A percentile compares a stretch with the other conserved stretches of the same genome.
These are phyloP conservation scores for Nesogale talazaci DNA, from an alignment of 2,113 vertebrate genomes.

Conservation along the genomic window DNA sequence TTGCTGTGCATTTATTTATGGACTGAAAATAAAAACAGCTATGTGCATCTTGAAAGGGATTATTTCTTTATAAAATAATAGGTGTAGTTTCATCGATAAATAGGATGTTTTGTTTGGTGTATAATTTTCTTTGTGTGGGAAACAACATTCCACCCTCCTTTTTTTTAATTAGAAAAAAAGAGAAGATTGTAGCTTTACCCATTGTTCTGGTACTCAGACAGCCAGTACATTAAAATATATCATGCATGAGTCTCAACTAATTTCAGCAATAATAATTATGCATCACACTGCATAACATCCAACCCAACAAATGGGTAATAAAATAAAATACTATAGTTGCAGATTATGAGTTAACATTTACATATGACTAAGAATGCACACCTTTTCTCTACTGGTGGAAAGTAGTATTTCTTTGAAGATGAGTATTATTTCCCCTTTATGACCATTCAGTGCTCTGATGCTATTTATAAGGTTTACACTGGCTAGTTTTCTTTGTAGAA, in stretches of 20 bases:
- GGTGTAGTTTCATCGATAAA: not conserved
- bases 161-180: not conserved
- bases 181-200: not conserved
- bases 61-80: slow-evolving; percentile 8
- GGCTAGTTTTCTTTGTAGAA: not conserved
- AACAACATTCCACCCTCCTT: not conserved
- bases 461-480: no score
- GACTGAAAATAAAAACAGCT: slow-evolving; percentile 8
- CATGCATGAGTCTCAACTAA: not conserved
- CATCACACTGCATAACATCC: not conserved
- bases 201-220: slow-evolving; percentile 21
- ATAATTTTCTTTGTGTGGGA: slow-evolving; percentile 41
- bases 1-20: slow-evolving; percentile 10
- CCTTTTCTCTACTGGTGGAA: not conserved
- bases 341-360: not conserved
- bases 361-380: not conserved
- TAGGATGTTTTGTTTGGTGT: not conserved
- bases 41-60: not conserved
- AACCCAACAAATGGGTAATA: slow-evolving; percentile 32
- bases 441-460: not conserved
- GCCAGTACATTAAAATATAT: not conserved
- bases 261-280: not conserved
- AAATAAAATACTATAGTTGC: not conserved
- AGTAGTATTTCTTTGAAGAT: not conserved
- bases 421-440: slow-evolving; percentile 2